These are phyloP conservation scores for Gadopsis bispinosus DNA, from an alignment of 2,797 vertebrate genomes.

Conservation along the genomic window DNA sequence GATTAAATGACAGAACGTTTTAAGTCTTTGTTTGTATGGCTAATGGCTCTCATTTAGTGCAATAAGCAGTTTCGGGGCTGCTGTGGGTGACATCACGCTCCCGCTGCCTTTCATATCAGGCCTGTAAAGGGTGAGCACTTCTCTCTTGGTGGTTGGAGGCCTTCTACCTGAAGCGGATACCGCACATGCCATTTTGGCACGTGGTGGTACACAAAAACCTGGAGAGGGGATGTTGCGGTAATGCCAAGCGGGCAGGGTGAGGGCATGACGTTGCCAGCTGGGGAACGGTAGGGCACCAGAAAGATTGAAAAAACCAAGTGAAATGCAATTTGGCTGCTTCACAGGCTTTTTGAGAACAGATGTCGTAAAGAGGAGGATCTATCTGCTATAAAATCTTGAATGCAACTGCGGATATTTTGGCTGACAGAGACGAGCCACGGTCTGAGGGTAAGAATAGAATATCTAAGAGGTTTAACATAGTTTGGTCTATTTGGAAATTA, in stretches of 20 bases:
- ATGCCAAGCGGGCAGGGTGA: slow-evolving; percentile 39
- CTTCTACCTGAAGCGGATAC: slow-evolving; percentile 60
- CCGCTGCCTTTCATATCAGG: slow-evolving; percentile 72
- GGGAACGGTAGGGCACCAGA: slow-evolving; percentile 53
- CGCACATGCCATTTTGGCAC: slow-evolving; percentile 23
- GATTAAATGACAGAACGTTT: slow-evolving; percentile 78
- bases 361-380: slow-evolving; percentile 60
- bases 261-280: slow-evolving; percentile 74
- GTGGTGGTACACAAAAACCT: slow-evolving; percentile 1
- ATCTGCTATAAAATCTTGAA: slow-evolving; percentile 41
- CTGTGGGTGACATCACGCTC: slow-evolving; percentile 77
- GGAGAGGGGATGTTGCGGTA: neutral
- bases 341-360: slow-evolving; percentile 55
- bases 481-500: slow-evolving; percentile 49
- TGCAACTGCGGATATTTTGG: slow-evolving; percentile 42
- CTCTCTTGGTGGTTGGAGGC: slow-evolving; percentile 34
- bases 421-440: slow-evolving; percentile 14
- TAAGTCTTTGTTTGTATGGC: slow-evolving; percentile 78
- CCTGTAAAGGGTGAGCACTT: slow-evolving; percentile 48
- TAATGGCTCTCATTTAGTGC: slow-evolving; percentile 82
- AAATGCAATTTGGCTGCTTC: slow-evolving; percentile 48
- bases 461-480: slow-evolving; percentile 46
- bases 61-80: slow-evolving; percentile 76
- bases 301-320: slow-evolving; percentile 53
- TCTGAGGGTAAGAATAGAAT: slow-evolving; percentile 37